Conservation (phyloP, 2,888 invertebrate species). For the Coelogynopora nodosa region DNA sequence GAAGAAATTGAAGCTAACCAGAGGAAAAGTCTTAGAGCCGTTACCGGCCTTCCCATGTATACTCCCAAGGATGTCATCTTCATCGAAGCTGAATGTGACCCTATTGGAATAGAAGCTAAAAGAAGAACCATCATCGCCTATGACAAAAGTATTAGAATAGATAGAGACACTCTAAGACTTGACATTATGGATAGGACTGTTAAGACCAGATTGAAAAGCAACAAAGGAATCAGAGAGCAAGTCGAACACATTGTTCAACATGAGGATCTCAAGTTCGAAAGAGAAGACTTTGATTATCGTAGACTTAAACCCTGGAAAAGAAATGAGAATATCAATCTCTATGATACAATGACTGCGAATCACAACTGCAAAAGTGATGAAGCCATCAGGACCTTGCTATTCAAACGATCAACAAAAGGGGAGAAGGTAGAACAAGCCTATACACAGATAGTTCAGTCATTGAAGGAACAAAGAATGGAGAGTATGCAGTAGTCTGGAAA, state of each 20-base stretch:
- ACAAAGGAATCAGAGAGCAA: conserved; percentile 1
- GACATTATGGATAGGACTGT: neutral
- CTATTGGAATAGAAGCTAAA: neutral
- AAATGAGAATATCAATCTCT: neutral
- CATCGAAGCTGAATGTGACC: neutral
- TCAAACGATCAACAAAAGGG: neutral
- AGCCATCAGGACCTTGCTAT: neutral
- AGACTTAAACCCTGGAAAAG: neutral
- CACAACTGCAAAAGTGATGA: neutral
- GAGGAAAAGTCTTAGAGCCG: neutral
- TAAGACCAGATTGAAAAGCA: neutral
- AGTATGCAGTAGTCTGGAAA: neutral
- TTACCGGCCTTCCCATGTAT: neutral
- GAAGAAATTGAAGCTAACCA: neutral
- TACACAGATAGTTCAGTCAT: neutral
- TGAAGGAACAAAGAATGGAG: neutral
- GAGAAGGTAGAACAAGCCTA: neutral
- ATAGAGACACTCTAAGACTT: neutral
- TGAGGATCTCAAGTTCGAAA: neutral
- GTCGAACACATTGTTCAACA: neutral
- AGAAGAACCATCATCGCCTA: neutral
- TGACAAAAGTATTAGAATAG: conserved; percentile 7
- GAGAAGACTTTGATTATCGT: neutral
- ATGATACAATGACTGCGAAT: neutral
- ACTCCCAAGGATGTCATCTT: neutral